A percentile compares a stretch with the other conserved stretches of the same genome.
These are phyloP conservation scores for Chymomyza caudatula DNA, from an alignment of 2,888 invertebrate genomes.

Conservation along the genomic window DNA sequence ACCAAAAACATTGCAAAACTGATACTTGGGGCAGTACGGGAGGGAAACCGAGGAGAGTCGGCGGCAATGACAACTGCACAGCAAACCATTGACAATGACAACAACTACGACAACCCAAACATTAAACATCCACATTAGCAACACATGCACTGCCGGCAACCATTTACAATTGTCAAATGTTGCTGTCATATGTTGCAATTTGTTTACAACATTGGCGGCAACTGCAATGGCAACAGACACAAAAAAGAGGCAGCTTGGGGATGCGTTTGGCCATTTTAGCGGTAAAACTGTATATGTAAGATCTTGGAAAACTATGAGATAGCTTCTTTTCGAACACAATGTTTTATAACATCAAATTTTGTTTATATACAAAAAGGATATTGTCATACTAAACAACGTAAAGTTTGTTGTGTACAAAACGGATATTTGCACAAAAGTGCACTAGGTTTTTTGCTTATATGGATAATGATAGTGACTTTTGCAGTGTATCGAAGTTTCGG, in stretches of 20 bases:
- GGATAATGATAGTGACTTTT: too few species aligned
- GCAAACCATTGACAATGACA: slow-evolving; percentile 14
- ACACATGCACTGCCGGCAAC: slow-evolving; percentile 27
- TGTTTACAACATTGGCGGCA: slow-evolving; percentile 50
- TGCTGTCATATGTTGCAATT: slow-evolving; percentile 71
- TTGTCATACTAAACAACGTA: too few species aligned
- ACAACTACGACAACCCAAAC: not conserved
- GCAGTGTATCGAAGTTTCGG: not conserved
- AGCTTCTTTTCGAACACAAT: too few species aligned
- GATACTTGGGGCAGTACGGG: not conserved
- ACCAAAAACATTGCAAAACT: not conserved
- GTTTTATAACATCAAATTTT: too few species aligned
- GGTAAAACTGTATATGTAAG: not conserved
- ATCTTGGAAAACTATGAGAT: not conserved
- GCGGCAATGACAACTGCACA: not conserved
- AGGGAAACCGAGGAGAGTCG: too few species aligned
- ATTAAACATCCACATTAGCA: not conserved
- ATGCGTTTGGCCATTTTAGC: not conserved
- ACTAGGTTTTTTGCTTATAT: too few species aligned
- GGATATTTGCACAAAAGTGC: too few species aligned
- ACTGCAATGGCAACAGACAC: not conserved
- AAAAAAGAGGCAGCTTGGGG: not conserved
- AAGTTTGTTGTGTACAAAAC: too few species aligned
- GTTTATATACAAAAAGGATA: too few species aligned
- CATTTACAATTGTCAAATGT: slow-evolving; percentile 69